Evolutionary conservation across 2,888 invertebrate genomes (phyloP).

Genomic region (Agrilus biguttatus): DNA sequence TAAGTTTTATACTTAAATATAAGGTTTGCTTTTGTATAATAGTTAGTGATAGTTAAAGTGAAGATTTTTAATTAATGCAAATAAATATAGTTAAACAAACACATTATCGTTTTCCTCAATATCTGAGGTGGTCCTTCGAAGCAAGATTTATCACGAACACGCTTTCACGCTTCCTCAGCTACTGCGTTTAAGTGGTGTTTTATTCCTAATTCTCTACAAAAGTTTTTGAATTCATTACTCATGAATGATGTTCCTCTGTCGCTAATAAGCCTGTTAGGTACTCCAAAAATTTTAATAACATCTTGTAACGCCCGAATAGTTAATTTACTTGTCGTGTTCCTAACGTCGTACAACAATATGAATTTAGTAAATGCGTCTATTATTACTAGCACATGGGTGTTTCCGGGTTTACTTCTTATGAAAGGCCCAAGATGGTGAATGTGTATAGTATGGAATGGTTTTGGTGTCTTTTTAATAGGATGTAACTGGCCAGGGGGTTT

Average conservation of each 20-base stretch:
- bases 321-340: background rate
- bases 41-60: no score
- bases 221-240: conserved; percentile 4
- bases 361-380: conserved; percentile 5
- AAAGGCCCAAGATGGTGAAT: conserved; percentile 6
- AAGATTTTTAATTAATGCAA: no score
- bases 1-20: no score
- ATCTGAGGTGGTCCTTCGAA: no score
- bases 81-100: no score
- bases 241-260: conserved; percentile 4
- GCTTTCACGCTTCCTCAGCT: no score
- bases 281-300: conserved; percentile 5
- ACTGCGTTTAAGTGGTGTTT: conserved; percentile 2
- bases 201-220: conserved; percentile 2
- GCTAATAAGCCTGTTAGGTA: conserved; percentile 2
- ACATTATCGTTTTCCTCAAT: no score
- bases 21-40: no score
- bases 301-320: conserved; percentile 2
- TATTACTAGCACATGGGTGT: conserved; percentile 2
- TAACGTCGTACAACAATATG: background rate
- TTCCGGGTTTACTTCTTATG: background rate
- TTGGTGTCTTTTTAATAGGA: conserved; percentile 4
- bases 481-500: conserved; percentile 10
- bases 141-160: no score
- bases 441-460: conserved; percentile 7